Percentiles rank a stretch among this genome's conserved stretches.
Conservation (phyloP, 2,888 invertebrate species). For the Andrena bicolor region DNA sequence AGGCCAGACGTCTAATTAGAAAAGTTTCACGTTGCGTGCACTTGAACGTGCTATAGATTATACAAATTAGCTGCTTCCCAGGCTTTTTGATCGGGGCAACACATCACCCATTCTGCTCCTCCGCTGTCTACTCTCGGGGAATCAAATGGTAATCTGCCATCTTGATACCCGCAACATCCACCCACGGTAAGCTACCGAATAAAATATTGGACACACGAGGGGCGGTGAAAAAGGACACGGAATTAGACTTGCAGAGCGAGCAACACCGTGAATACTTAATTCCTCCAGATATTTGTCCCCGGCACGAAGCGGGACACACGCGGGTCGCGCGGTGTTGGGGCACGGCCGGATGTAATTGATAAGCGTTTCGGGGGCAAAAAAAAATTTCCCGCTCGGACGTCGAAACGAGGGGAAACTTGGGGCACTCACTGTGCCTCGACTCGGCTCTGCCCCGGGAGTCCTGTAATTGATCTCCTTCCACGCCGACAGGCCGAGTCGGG, state of each 20-base stretch:
- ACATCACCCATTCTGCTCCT: background rate
- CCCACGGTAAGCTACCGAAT: background rate
- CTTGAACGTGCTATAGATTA: conserved; percentile 25
- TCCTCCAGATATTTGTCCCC: conserved; percentile 41
- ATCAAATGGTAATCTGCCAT: background rate
- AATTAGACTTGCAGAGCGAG: conserved; percentile 39
- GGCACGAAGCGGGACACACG: conserved; percentile 14
- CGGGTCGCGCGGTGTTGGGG: background rate
- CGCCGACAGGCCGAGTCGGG: conserved; percentile 12
- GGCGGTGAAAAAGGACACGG: background rate
- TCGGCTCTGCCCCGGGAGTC: conserved; percentile 8
- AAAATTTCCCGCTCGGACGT: conserved; percentile 26
- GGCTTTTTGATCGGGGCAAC: background rate
- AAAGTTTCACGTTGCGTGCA: conserved; percentile 16
- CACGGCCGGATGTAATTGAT: conserved; percentile 33
- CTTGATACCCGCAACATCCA: background rate
- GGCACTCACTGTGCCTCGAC: conserved; percentile 1
- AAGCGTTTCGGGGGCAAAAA: conserved; percentile 4
- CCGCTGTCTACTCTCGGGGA: background rate
- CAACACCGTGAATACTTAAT: conserved; percentile 39
- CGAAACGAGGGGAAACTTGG: background rate
- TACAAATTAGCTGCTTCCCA: conserved; percentile 17
- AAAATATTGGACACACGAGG: conserved; percentile 7
- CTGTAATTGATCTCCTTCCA: conserved; percentile 42
- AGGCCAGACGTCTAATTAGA: conserved; percentile 18